Base-by-base conservation (phyloP, 2,888 invertebrate species). In the Blera fallax region DNA sequence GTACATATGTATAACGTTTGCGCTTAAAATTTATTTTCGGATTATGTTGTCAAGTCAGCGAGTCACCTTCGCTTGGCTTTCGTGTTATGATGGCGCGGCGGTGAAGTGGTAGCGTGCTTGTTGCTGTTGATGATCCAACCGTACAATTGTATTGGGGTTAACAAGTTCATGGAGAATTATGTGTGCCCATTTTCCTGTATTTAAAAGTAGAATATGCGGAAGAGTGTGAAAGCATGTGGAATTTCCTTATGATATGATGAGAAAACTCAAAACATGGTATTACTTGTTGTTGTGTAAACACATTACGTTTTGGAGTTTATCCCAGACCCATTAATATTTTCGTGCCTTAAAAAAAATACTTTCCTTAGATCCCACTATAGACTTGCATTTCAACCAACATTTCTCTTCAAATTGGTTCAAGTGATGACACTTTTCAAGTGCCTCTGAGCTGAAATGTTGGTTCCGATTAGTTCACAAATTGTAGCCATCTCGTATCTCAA, bases 111-210 rank as follows among this genome's bases (percentile, higher is more conserved):
- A 40, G 40, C 14, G 40, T 40, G 14, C 14, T 40, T 40, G 40
- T 40, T 40, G 14, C 40, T 14, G 14, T 14, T 40, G 60, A 60
- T 60, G 60, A 60, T 60, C 60, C 60, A 60, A 60, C 37, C 8
- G 40, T 60, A 43, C 60, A 60, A 43, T 62, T 16, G 40, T 60
- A 60, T 60, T 45, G 62, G 45, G 62, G 62, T 45, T 45, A 62
- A 65, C 48, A 65, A 65, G 64, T 65, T 65, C 64, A 65, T 34
- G 64, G 64, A 65, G 64, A 34, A 37, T 34, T 45, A 29, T 62
- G 45, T 45, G 43, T 45, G 5, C 16, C 10, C 32, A 11, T 8
- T 21, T 48, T 40, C 48, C 10, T 11, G n/a, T 24, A 21, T 24
- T 45, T 16, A 3, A 10, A 34, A 34, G 48, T 48, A 48, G 7